phyloP scores from a whole-genome alignment of 2,113 vertebrate genomes.

The Oenanthe melanoleuca region DNA sequence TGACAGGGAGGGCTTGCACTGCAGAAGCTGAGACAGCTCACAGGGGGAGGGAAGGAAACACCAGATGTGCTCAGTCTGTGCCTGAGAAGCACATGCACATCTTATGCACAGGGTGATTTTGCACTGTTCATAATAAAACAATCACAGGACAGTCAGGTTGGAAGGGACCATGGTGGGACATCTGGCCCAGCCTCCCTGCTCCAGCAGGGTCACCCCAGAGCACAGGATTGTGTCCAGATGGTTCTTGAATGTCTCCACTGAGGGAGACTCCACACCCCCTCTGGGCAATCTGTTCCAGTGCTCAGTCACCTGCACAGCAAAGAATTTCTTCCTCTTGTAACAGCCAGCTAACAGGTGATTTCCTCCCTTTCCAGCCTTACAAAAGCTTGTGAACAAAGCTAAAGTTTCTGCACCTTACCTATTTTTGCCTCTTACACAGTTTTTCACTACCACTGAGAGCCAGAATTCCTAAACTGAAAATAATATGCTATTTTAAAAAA shows the following conservation, averaged over 20 bases:
- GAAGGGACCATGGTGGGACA: neutral
- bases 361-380: neutral
- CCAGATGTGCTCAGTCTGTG: neutral
- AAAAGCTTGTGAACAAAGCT: neutral
- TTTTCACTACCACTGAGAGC: neutral
- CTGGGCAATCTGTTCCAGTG: neutral
- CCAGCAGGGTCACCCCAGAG: neutral
- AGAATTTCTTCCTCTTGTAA: neutral
- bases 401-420: neutral
- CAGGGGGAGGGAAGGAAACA: neutral
- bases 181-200: neutral
- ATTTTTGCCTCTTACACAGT: neutral
- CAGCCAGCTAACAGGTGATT: neutral
- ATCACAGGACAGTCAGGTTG: neutral
- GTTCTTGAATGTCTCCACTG: rapidly evolving
- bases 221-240: neutral
- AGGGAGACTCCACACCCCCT: neutral
- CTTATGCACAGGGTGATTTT: neutral
- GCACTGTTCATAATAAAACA: neutral
- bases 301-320: neutral
- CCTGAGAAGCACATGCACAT: neutral
- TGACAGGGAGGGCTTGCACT: neutral
- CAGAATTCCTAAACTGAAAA: neutral
- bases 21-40: neutral
- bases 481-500: rapidly evolving